Evolutionary conservation across 1,140 invertebrate species (phyloP).

Genomic region (Macrobrachium rosenbergii): DNA sequence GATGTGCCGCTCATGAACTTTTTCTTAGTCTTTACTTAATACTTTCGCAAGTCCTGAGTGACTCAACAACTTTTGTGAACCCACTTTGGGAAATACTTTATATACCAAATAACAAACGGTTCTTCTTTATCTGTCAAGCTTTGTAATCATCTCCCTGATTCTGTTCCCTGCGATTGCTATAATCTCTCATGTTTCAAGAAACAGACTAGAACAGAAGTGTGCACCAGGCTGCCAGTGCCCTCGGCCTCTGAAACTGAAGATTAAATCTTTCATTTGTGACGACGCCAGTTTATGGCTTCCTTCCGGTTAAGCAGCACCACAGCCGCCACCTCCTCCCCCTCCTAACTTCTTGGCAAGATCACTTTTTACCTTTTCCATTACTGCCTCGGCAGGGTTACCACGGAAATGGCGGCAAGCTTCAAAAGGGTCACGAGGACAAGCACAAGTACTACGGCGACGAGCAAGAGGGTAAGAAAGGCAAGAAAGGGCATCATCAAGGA

Average conservation of each 20-base stretch:
- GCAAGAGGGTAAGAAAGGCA: constrained; percentile 59
- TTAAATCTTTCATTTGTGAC: too few relatives aligned
- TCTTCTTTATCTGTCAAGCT: neutral
- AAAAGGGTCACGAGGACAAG: constrained; percentile 63
- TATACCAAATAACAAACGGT: neutral
- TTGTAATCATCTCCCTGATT: neutral
- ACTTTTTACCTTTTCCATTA: neutral
- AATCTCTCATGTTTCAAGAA: neutral
- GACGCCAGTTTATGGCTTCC: too few relatives aligned
- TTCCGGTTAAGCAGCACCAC: too few relatives aligned
- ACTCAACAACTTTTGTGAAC: neutral
- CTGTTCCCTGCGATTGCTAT: neutral
- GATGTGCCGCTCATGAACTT: too few relatives aligned
- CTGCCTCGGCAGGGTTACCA: constrained; percentile 38
- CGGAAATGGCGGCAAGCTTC: constrained; percentile 58
- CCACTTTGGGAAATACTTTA: neutral
- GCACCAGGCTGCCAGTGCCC: too few relatives aligned
- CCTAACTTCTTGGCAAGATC: neutral
- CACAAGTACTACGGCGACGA: constrained; percentile 58
- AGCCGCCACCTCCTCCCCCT: too few relatives aligned
- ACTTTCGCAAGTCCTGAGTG: too few relatives aligned
- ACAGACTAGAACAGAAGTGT: too few relatives aligned
- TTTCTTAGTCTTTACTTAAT: too few relatives aligned
- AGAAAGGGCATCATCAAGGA: constrained; percentile 65
- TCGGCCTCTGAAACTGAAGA: too few relatives aligned